phyloP scores from a whole-genome alignment of 1,140 invertebrate species.

The Neotoxoptera formosana region DNA sequence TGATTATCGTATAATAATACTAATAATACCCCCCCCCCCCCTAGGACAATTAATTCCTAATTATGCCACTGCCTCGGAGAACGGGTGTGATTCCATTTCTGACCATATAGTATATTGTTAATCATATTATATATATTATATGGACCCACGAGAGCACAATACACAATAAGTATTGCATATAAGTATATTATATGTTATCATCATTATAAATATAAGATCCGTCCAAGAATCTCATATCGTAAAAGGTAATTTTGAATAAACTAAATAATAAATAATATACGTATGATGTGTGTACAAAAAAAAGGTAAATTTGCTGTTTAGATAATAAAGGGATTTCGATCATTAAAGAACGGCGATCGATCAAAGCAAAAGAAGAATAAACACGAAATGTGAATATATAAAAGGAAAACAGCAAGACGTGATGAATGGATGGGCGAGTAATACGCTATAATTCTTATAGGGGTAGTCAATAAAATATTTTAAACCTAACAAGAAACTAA shows the following conservation, averaged over 20 bases:
- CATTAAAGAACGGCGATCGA: neutral
- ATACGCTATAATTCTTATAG: neutral
- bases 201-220: neutral
- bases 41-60: no score
- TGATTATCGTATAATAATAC: no score
- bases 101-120: neutral
- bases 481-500: neutral
- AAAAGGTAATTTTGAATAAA: constrained; percentile 2
- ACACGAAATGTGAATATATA: neutral
- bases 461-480: constrained; percentile 10
- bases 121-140: neutral
- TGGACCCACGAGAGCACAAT: neutral
- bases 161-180: neutral
- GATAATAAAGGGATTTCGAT: neutral
- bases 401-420: neutral
- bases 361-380: constrained; percentile 11
- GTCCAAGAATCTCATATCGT: neutral
- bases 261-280: neutral
- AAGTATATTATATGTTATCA: neutral
- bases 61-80: no score
- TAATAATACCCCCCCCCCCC: no score
- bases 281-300: neutral
- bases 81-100: neutral
- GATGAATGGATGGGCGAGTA: neutral
- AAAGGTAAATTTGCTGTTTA: constrained; percentile 7